A percentile compares a stretch with the other conserved stretches of the same genome.
These are phyloP conservation scores for Falco naumanni DNA, from an alignment of 2,797 vertebrate genomes.

Conservation along the genomic window DNA sequence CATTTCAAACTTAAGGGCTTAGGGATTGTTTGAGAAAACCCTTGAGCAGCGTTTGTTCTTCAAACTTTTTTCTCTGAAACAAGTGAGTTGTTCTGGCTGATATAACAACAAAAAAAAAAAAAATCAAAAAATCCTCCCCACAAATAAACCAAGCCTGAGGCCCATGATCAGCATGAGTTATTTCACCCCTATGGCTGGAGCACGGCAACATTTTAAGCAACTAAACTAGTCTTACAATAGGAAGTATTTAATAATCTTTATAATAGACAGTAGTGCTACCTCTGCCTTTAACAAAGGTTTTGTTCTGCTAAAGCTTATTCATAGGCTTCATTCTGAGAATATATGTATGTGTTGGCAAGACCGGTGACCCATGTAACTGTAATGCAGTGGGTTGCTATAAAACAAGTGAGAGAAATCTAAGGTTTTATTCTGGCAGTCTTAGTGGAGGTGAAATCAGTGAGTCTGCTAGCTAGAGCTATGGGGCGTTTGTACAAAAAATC, in stretches of 20 bases:
- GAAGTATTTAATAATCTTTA: constrained; percentile 29
- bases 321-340: neutral
- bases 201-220: neutral
- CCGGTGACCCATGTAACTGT: constrained; percentile 9
- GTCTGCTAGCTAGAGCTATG: neutral
- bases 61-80: neutral
- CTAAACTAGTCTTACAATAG: neutral
- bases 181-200: neutral
- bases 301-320: neutral
- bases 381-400: constrained; percentile 32
- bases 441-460: neutral
- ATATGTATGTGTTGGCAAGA: constrained; percentile 5
- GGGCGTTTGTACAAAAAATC: neutral
- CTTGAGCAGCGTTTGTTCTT: neutral
- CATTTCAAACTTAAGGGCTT: neutral
- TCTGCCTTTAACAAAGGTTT: neutral
- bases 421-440: neutral
- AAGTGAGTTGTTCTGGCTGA: neutral
- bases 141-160: neutral
- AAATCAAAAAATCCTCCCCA: neutral
- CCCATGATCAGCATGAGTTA: neutral
- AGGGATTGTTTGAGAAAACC: neutral
- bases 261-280: neutral
- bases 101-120: neutral
- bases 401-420: neutral